Evolutionary conservation across 2,113 vertebrate species (phyloP).

Genomic region (Monopterus albus): DNA sequence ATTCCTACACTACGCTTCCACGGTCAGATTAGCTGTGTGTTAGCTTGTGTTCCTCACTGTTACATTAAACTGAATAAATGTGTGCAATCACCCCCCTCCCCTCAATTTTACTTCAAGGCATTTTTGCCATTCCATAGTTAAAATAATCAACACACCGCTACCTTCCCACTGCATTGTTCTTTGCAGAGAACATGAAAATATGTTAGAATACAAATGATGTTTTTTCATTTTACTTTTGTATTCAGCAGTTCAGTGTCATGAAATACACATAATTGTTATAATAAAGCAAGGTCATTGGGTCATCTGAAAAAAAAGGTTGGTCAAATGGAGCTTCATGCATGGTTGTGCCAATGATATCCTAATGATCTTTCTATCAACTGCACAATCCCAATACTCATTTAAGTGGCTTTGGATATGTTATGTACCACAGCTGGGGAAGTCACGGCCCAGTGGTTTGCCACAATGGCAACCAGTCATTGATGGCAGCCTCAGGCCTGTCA

Average conservation of each 20-base stretch:
- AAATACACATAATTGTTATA: no score
- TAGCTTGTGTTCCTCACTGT: constrained; percentile 1
- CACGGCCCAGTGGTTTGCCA: constrained; percentile 67
- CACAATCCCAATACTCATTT: constrained; percentile 47
- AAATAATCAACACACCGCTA: constrained; percentile 1
- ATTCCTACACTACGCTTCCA: background rate
- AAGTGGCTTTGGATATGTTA: constrained; percentile 55
- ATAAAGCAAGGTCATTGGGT: constrained; percentile 10
- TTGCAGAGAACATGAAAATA: background rate
- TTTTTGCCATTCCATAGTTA: background rate
- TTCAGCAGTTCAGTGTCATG: no score
- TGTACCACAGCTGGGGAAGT: constrained; percentile 76
- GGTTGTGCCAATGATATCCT: constrained; percentile 37
- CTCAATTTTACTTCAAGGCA: background rate
- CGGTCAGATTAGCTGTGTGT: background rate
- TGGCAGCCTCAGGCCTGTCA: constrained; percentile 42
- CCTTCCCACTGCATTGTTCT: background rate
- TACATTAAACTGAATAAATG: background rate
- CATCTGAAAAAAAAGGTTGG: background rate
- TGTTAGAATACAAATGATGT: background rate
- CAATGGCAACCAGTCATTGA: constrained; percentile 71
- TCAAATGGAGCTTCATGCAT: constrained; percentile 6
- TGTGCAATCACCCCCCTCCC: background rate
- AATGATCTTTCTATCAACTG: constrained; percentile 64
- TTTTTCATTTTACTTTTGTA: no score